phyloP scores from a whole-genome alignment of 2,888 invertebrate species.

The Acrobeloides nanus region DNA sequence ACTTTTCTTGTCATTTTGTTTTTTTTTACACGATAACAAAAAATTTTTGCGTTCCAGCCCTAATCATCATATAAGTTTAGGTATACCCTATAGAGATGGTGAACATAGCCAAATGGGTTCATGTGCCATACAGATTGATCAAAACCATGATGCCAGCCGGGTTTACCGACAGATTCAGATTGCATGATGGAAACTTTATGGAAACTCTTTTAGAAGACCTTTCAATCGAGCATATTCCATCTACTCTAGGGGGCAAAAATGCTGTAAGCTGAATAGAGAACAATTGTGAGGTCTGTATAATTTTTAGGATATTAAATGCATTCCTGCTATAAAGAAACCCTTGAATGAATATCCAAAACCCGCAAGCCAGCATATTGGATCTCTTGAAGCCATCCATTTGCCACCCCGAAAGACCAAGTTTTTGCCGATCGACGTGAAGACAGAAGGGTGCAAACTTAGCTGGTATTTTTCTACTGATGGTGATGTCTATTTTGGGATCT shows the following conservation, averaged over 20 bases:
- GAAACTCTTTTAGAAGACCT: slow-evolving; percentile 38
- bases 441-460: slow-evolving; percentile 27
- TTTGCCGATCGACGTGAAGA: slow-evolving; percentile 34
- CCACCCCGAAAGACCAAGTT: slow-evolving; percentile 37
- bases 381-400: slow-evolving; percentile 40
- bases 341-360: slow-evolving; percentile 41
- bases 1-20: no score
- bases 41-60: no score
- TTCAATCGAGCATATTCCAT: slow-evolving; percentile 38
- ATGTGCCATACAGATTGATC: slow-evolving; percentile 48
- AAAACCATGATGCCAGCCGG: slow-evolving; percentile 50
- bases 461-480: slow-evolving; percentile 52
- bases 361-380: slow-evolving; percentile 22
- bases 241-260: slow-evolving; percentile 45
- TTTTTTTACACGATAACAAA: no score
- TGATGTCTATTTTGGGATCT: slow-evolving; percentile 50
- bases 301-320: slow-evolving; percentile 38
- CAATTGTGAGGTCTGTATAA: slow-evolving; percentile 4
- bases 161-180: slow-evolving; percentile 47
- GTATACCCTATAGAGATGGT: slow-evolving; percentile 46
- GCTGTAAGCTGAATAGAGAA: slow-evolving; percentile 19
- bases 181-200: slow-evolving; percentile 46
- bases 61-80: no score
- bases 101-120: slow-evolving; percentile 52
- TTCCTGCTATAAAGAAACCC: slow-evolving; percentile 35